A percentile compares a stretch with the other conserved stretches of the same genome.
Conservation (phyloP, 2,113 vertebrate species). For the Thalassoma bifasciatum region DNA sequence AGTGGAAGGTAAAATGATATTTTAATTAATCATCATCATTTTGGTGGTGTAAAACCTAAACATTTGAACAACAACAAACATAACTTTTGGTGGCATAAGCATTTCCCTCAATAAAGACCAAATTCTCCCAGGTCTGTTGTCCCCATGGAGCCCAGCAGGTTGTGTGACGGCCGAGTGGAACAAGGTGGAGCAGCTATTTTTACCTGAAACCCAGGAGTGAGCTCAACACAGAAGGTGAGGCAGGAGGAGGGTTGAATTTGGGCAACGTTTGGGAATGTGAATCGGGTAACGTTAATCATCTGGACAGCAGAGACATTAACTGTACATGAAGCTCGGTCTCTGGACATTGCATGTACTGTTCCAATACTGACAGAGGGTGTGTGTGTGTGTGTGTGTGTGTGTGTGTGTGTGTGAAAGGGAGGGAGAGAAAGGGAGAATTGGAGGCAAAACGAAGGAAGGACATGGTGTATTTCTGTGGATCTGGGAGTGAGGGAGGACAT, state of each 20-base stretch:
- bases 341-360: conserved; percentile 69
- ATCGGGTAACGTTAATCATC: conserved; percentile 81
- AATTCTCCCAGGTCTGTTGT: conserved; percentile 42
- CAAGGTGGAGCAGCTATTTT: conserved; percentile 77
- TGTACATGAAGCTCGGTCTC: conserved; percentile 80
- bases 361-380: conserved; percentile 54
- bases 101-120: conserved; percentile 41
- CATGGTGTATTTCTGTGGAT: background rate
- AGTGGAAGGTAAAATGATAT: no score
- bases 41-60: no score
- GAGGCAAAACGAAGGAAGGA: background rate
- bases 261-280: conserved; percentile 73
- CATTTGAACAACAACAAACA: no score
- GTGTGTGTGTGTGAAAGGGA: background rate
- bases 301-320: conserved; percentile 83
- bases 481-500: conserved; percentile 34
- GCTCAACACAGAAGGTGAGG: conserved; percentile 71
- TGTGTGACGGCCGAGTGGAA: conserved; percentile 59
- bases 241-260: conserved; percentile 73
- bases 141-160: conserved; percentile 51
- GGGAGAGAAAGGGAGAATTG: no score
- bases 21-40: no score
- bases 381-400: background rate
- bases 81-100: conserved; percentile 32
- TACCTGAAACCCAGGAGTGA: conserved; percentile 79